These are phyloP conservation scores for Girardia tigrina DNA, from an alignment of 2,888 invertebrate species.

Conservation along the genomic window DNA sequence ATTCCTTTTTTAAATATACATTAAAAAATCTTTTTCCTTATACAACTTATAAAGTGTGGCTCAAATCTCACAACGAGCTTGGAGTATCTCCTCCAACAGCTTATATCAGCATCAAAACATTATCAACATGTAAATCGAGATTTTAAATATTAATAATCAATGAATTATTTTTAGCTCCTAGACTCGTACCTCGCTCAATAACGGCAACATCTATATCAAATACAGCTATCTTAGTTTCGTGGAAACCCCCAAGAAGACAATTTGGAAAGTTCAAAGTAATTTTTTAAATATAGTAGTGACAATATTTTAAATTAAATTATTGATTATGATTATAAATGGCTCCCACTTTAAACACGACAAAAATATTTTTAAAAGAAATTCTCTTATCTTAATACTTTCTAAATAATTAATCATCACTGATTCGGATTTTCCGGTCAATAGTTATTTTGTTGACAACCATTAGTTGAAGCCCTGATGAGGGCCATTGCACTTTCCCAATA, in stretches of 20 bases:
- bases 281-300: too few relatives aligned
- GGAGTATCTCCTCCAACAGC: neutral
- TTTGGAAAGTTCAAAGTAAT: constrained; percentile 7
- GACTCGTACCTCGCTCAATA: neutral
- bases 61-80: neutral
- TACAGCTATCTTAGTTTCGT: neutral
- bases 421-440: too few relatives aligned
- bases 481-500: too few relatives aligned
- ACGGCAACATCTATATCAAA: neutral
- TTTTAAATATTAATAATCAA: neutral
- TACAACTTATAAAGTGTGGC: neutral
- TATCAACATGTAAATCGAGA: neutral
- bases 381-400: too few relatives aligned
- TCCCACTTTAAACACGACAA: too few relatives aligned
- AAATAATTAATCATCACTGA: too few relatives aligned
- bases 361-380: too few relatives aligned
- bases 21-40: neutral
- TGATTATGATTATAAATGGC: too few relatives aligned
- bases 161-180: neutral
- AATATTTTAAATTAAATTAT: too few relatives aligned
- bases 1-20: neutral
- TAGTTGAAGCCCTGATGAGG: too few relatives aligned
- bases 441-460: too few relatives aligned
- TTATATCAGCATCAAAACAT: neutral
- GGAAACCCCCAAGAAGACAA: neutral